Percentiles rank a stretch among this genome's conserved stretches.
These are phyloP conservation scores for Lordiphosa clarofinis DNA, from an alignment of 1,140 invertebrate genomes.

Conservation along the genomic window DNA sequence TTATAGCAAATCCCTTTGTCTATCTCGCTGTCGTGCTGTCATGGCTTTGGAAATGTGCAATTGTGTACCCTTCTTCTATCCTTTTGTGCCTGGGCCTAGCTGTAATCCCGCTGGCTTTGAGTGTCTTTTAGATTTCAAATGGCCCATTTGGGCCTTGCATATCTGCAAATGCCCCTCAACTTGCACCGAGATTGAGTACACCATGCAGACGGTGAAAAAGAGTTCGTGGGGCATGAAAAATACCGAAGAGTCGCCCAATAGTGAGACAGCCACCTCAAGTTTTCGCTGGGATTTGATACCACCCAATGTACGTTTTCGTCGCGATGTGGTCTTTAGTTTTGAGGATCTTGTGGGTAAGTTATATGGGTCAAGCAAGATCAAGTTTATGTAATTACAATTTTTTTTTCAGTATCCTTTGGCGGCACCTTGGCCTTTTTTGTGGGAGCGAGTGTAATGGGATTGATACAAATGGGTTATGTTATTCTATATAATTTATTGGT, in stretches of 20 bases:
- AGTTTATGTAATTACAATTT: not conserved
- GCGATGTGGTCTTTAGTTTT: slow-evolving; percentile 79
- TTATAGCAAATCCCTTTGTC: slow-evolving; percentile 71
- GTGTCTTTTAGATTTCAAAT: slow-evolving; percentile 72
- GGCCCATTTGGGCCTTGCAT: slow-evolving; percentile 77
- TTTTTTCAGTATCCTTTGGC: slow-evolving; percentile 58
- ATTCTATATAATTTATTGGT: slow-evolving; percentile 36
- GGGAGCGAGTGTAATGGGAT: slow-evolving; percentile 54
- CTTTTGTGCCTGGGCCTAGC: slow-evolving; percentile 62
- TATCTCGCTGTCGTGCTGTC: slow-evolving; percentile 68
- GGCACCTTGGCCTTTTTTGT: slow-evolving; percentile 62
- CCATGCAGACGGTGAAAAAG: slow-evolving; percentile 71
- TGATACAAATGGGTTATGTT: slow-evolving; percentile 53
- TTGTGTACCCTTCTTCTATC: slow-evolving; percentile 76
- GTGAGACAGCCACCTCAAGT: slow-evolving; percentile 66
- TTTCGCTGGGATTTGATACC: slow-evolving; percentile 78
- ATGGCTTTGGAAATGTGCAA: slow-evolving; percentile 78
- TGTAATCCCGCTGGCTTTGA: slow-evolving; percentile 76
- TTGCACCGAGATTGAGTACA: slow-evolving; percentile 74
- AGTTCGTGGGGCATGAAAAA: slow-evolving; percentile 70
- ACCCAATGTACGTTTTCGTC: slow-evolving; percentile 73
- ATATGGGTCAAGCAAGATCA: not conserved
- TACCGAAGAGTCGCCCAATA: slow-evolving; percentile 42
- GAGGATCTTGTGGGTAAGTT: slow-evolving; percentile 72
- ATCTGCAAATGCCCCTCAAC: slow-evolving; percentile 77